Percentiles rank a stretch among this genome's conserved stretches.
Evolutionary conservation across 2,797 vertebrate species (phyloP).

Genomic region (Lates japonicus): DNA sequence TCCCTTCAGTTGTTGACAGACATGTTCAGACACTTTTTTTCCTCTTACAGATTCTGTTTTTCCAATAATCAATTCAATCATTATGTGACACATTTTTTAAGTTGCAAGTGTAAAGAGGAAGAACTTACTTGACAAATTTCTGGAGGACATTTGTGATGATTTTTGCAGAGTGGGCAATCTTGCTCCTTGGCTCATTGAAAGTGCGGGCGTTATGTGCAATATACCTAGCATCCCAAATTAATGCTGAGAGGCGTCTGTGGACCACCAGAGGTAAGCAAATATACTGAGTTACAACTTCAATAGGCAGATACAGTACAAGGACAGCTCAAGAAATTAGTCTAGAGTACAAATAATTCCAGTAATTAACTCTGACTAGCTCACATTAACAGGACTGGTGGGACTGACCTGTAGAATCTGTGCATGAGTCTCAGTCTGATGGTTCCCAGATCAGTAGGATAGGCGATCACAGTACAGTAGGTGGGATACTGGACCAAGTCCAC

Average conservation of each 20-base stretch:
- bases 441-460: slow-evolving; percentile 96
- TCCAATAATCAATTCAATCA: neutral
- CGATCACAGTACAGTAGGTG: slow-evolving; percentile 94
- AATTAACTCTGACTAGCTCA: neutral
- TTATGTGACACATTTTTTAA: neutral
- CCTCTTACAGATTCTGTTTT: neutral
- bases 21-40: neutral
- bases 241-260: slow-evolving; percentile 92
- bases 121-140: slow-evolving; percentile 92
- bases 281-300: slow-evolving; percentile 12
- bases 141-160: slow-evolving; percentile 94
- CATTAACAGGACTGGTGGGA: slow-evolving; percentile 1
- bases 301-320: neutral
- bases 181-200: slow-evolving; percentile 96
- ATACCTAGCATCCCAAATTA: slow-evolving; percentile 96
- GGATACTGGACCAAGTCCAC: slow-evolving; percentile 96
- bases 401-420: slow-evolving; percentile 97
- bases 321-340: neutral
- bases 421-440: slow-evolving; percentile 93
- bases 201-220: slow-evolving; percentile 96
- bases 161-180: slow-evolving; percentile 95
- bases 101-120: neutral
- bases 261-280: slow-evolving; percentile 37
- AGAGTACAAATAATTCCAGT: neutral
- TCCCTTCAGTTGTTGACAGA: neutral